phyloP scores from a whole-genome alignment of 2,797 vertebrate species.

The Avahi laniger region DNA sequence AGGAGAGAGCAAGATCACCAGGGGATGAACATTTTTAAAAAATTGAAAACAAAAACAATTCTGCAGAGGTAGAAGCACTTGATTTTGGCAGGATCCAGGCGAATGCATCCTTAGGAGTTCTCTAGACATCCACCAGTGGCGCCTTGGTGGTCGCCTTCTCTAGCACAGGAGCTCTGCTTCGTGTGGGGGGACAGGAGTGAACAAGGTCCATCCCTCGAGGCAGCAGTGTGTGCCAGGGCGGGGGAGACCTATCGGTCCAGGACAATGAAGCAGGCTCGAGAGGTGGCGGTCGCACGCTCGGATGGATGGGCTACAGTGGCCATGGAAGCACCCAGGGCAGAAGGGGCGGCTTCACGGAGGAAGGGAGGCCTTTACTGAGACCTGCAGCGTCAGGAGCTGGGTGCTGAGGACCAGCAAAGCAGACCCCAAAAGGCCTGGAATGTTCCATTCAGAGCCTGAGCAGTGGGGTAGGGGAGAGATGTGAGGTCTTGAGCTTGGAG shows the following conservation, averaged over 20 bases:
- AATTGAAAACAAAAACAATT: not conserved
- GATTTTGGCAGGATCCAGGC: too few relatives aligned
- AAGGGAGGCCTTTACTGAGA: too few relatives aligned
- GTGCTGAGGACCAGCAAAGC: not conserved
- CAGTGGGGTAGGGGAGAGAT: not conserved
- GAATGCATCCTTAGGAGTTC: not conserved
- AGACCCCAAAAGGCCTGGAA: not conserved
- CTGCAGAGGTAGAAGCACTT: not conserved
- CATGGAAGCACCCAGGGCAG: not conserved
- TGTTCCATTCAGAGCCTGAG: not conserved
- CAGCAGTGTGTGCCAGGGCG: accelerated
- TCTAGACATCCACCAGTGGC: not conserved
- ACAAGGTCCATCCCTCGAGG: not conserved
- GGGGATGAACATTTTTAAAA: too few relatives aligned
- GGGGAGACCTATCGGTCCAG: accelerated
- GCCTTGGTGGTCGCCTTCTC: not conserved
- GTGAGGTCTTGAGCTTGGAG: not conserved
- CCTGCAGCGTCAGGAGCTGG: not conserved
- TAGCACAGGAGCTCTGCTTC: not conserved
- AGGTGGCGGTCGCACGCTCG: accelerated
- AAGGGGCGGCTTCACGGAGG: accelerated
- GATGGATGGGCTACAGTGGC: accelerated
- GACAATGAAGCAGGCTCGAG: not conserved
- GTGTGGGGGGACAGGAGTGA: not conserved
- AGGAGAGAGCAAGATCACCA: not conserved